A percentile compares a stretch with the other conserved stretches of the same genome.
Evolutionary conservation across 2,113 vertebrate species (phyloP).

Genomic region (Eretmochelys imbricata): DNA sequence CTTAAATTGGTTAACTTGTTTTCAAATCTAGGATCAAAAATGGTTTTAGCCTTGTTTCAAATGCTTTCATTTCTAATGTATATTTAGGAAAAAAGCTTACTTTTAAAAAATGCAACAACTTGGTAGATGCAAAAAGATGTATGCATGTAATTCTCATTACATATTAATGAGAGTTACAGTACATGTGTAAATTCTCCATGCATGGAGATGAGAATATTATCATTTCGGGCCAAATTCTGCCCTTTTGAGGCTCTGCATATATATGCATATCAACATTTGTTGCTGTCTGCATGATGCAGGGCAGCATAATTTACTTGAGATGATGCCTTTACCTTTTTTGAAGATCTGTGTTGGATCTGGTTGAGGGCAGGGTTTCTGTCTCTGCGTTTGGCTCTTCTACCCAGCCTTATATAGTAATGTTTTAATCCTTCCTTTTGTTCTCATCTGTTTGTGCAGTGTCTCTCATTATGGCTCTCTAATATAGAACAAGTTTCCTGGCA

Average conservation of each 20-base stretch:
- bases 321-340: not conserved
- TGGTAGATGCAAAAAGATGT: not conserved
- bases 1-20: not conserved
- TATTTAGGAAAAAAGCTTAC: not conserved
- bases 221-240: slow-evolving; percentile 11
- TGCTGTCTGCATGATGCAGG: not conserved
- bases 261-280: not conserved
- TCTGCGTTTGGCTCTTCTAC: slow-evolving; percentile 17
- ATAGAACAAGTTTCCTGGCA: slow-evolving; percentile 50
- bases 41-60: not conserved
- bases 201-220: not conserved
- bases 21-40: not conserved
- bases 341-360: not conserved
- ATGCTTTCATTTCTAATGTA: not conserved
- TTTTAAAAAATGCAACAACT: not conserved
- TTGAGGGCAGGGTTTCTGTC: slow-evolving; percentile 24
- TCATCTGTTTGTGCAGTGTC: slow-evolving; percentile 50
- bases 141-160: not conserved
- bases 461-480: slow-evolving; percentile 42
- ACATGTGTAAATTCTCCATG: not conserved
- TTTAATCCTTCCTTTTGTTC: not conserved
- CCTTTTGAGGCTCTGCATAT: not conserved
- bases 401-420: slow-evolving; percentile 36
- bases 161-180: not conserved
- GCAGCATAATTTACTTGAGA: not conserved